A percentile compares a stretch with the other conserved stretches of the same genome.
Evolutionary conservation across 2,888 invertebrate species (phyloP).

Genomic region (Theodoxus fluviatilis): DNA sequence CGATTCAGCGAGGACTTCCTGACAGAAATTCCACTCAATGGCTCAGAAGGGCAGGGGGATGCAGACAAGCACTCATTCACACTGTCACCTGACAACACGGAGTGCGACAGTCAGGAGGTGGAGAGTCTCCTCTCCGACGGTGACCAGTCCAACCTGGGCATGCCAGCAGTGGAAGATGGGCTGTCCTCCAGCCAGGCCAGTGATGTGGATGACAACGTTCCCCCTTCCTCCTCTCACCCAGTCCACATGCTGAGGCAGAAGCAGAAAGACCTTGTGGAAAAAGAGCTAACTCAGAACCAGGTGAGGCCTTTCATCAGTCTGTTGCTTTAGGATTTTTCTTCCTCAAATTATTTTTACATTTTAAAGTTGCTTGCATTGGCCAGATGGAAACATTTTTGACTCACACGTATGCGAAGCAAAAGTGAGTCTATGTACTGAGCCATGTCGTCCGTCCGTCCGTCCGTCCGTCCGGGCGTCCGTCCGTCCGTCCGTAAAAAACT

Average conservation of each 20-base stretch:
- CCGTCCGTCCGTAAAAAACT: too few relatives aligned
- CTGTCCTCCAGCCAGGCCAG: constrained; percentile 92
- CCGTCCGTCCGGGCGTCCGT: too few relatives aligned
- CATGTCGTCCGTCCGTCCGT: too few relatives aligned
- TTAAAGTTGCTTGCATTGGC: too few relatives aligned
- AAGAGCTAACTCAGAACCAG: constrained; percentile 33
- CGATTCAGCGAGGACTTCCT: constrained; percentile 59
- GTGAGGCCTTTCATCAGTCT: constrained; percentile 20
- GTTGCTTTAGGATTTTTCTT: too few relatives aligned
- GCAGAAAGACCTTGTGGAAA: constrained; percentile 51
- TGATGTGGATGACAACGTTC: constrained; percentile 84
- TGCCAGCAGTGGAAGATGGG: constrained; percentile 94
- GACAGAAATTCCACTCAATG: constrained; percentile 66
- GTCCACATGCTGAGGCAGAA: constrained; percentile 69
- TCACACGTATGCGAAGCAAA: too few relatives aligned
- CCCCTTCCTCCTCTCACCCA: constrained; percentile 69
- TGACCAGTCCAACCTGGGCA: constrained; percentile 62
- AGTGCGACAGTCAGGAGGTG: constrained; percentile 87
- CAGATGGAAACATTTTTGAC: too few relatives aligned
- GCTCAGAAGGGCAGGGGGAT: constrained; percentile 65
- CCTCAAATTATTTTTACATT: too few relatives aligned
- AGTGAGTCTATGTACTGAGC: too few relatives aligned
- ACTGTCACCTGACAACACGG: constrained; percentile 89
- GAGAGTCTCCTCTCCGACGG: constrained; percentile 70
- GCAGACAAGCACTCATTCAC: constrained; percentile 81